Evolutionary conservation across 1,140 invertebrate species (phyloP).

Genomic region (Megalopta genalis): DNA sequence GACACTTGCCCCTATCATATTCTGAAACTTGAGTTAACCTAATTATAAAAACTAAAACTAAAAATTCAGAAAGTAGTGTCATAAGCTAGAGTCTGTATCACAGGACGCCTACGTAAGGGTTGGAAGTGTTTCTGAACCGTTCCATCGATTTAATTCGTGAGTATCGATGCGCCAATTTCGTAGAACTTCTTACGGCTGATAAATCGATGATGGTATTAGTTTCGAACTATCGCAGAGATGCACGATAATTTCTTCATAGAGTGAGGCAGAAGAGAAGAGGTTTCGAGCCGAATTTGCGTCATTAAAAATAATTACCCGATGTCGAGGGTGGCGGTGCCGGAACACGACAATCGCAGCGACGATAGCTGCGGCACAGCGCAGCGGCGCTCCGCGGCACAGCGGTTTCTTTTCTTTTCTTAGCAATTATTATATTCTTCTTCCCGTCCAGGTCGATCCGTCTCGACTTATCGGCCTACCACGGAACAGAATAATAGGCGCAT

Average conservation of each 20-base stretch:
- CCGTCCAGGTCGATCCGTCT: conserved; percentile 50
- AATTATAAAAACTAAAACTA: too few species aligned
- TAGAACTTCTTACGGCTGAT: too few species aligned
- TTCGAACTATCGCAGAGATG: background rate
- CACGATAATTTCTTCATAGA: background rate
- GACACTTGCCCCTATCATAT: too few species aligned
- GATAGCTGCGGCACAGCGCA: background rate
- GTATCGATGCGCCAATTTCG: too few species aligned
- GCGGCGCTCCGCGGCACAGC: background rate
- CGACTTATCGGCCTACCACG: conserved; percentile 62
- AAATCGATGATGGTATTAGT: too few species aligned
- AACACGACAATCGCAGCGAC: conserved; percentile 37
- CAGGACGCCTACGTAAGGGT: too few species aligned
- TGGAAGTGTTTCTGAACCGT: background rate
- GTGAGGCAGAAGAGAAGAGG: background rate
- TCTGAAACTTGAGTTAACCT: too few species aligned
- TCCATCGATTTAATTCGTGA: background rate
- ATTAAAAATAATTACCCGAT: conserved; percentile 55
- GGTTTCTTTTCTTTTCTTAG: conserved; percentile 26
- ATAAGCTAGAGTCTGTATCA: too few species aligned
- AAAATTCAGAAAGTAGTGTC: too few species aligned
- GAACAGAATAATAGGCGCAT: conserved; percentile 73
- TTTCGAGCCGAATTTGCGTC: conserved; percentile 8
- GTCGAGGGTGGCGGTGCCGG: background rate
- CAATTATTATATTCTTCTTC: conserved; percentile 59